phyloP scores from a whole-genome alignment of 37 sponge, comb jelly and placozoan genomes.

The Ianthella basta region DNA sequence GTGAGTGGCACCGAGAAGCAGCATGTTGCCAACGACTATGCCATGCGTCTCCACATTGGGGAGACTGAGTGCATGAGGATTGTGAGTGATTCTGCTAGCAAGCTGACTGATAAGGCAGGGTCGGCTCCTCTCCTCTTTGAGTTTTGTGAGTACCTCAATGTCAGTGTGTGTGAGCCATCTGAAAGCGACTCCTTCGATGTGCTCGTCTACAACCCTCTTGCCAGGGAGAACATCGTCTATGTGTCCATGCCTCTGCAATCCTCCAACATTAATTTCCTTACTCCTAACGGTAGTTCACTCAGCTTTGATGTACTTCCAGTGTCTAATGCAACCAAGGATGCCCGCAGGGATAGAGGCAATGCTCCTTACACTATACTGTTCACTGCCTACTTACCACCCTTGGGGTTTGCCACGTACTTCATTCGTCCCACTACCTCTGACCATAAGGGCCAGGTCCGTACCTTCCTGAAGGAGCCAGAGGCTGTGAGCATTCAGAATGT shows the following conservation, averaged over 20 bases:
- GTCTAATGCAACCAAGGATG: slow-evolving; percentile 24
- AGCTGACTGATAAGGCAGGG: slow-evolving; percentile 28
- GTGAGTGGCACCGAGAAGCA: slow-evolving; percentile 93
- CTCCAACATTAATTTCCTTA: not conserved
- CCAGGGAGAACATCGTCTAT: not conserved
- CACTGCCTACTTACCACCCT: slow-evolving; percentile 41
- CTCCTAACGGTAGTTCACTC: slow-evolving; percentile 21
- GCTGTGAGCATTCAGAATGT: not conserved
- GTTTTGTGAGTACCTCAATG: slow-evolving; percentile 82
- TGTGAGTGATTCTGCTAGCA: slow-evolving; percentile 32
- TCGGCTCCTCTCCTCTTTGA: slow-evolving; percentile 23
- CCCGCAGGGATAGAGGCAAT: slow-evolving; percentile 43
- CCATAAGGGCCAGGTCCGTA: not conserved
- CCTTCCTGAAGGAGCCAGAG: not conserved
- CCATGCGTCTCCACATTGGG: slow-evolving; percentile 88
- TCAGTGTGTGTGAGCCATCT: slow-evolving; percentile 76
- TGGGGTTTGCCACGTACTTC: slow-evolving; percentile 68
- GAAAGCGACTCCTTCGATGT: slow-evolving; percentile 66
- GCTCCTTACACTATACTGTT: slow-evolving; percentile 61
- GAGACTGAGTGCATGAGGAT: slow-evolving; percentile 65
- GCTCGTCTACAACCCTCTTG: slow-evolving; percentile 85
- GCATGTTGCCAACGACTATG: slow-evolving; percentile 96
- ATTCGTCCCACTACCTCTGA: slow-evolving; percentile 16
- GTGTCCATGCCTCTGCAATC: slow-evolving; percentile 52
- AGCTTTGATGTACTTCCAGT: slow-evolving; percentile 48